Percentiles rank a stretch among this genome's conserved stretches.
phyloP scores from a whole-genome alignment of 1,140 invertebrate species.

The Rhizoglyphus robini region DNA sequence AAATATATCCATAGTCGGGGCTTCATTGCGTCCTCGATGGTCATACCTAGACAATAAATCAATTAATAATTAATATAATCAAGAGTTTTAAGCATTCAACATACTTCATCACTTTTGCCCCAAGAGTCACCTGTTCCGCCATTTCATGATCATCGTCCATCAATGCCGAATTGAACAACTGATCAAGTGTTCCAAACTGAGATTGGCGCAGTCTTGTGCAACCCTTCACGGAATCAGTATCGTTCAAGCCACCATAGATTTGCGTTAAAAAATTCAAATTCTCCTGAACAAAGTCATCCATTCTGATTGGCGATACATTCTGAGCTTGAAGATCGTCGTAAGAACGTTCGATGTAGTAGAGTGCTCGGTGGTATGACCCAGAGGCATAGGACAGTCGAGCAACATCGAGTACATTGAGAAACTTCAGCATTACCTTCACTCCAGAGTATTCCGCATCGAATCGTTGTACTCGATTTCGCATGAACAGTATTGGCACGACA shows the following conservation, averaged over 20 bases:
- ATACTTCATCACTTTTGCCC: no score
- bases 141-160: no score
- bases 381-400: background rate
- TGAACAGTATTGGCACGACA: background rate
- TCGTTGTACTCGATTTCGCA: background rate
- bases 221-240: background rate
- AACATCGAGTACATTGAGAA: background rate
- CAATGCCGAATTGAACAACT: no score
- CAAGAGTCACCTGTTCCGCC: no score
- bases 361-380: background rate
- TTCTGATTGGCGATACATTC: background rate
- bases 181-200: background rate
- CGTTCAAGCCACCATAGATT: background rate
- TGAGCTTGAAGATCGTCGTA: background rate
- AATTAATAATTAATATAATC: no score
- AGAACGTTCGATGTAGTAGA: background rate
- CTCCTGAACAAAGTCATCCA: background rate
- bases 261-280: background rate
- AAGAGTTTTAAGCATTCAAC: no score
- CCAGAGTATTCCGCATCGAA: constrained; percentile 5
- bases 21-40: no score
- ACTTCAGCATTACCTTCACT: background rate
- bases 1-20: no score
- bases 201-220: background rate
- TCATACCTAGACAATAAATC: no score